phyloP scores from a whole-genome alignment of 2,797 vertebrate species.

The Poeciliopsis paucimaculata region DNA sequence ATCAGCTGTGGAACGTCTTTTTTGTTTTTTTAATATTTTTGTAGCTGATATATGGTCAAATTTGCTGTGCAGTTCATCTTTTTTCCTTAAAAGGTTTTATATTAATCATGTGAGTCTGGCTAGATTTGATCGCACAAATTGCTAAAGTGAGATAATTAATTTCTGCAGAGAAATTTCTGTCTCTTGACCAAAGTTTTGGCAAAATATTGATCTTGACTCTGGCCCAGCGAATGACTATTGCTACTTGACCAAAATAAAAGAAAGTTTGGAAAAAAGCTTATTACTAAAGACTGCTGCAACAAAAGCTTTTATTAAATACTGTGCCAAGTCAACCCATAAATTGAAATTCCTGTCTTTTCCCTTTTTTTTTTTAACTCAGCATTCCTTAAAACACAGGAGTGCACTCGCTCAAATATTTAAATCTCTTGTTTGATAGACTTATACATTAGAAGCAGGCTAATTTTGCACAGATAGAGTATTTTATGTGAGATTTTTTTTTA shows the following conservation, averaged over 20 bases:
- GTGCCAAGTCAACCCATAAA: neutral
- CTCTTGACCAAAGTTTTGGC: constrained; percentile 13
- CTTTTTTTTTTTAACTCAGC: neutral
- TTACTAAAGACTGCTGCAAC: constrained; percentile 3
- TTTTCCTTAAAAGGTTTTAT: neutral
- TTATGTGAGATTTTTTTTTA: neutral
- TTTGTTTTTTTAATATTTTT: neutral
- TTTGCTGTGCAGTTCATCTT: neutral
- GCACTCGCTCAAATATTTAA: neutral
- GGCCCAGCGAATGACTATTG: constrained; percentile 1
- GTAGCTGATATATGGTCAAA: neutral
- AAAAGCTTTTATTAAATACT: constrained; percentile 19
- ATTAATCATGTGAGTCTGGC: neutral
- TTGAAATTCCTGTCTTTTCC: neutral
- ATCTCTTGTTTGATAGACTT: neutral
- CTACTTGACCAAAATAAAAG: constrained; percentile 17
- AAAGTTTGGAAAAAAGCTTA: constrained; percentile 1
- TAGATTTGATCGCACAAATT: constrained; percentile 21
- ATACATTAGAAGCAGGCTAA: neutral
- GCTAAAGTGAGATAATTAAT: constrained; percentile 8
- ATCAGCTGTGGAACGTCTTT: neutral
- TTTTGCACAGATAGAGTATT: neutral
- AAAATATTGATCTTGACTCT: constrained; percentile 26
- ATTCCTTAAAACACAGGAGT: neutral
- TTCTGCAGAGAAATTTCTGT: neutral